phyloP scores from a whole-genome alignment of 2,113 vertebrate genomes.

The Aleadryas rufinucha region DNA sequence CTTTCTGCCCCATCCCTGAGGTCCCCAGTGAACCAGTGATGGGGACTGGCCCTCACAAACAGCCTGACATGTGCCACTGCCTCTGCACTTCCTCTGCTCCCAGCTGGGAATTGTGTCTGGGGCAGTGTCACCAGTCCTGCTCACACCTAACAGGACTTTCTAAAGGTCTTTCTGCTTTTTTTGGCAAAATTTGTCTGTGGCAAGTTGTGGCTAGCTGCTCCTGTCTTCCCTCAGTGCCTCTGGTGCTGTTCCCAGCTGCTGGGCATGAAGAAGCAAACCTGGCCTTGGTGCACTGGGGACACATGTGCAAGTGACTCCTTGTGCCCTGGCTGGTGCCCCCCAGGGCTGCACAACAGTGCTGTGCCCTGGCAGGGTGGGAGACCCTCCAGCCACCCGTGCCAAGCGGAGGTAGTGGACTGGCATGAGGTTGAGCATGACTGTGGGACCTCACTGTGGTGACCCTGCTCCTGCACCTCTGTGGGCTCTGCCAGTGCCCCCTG shows the following conservation, averaged over 20 bases:
- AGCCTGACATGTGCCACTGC: neutral
- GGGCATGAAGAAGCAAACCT: neutral
- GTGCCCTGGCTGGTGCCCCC: neutral
- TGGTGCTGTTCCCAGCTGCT: neutral
- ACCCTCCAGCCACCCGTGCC: rapidly evolving
- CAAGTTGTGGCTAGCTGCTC: neutral
- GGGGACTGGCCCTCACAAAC: neutral
- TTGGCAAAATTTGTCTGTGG: neutral
- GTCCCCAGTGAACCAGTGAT: neutral
- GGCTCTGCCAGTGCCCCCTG: neutral
- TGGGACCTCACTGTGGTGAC: neutral
- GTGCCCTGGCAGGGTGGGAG: neutral
- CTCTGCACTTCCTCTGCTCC: neutral
- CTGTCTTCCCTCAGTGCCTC: neutral
- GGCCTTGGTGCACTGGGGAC: rapidly evolving
- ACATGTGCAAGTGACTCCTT: rapidly evolving
- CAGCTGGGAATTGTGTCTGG: neutral
- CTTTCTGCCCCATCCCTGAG: neutral
- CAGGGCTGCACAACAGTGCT: rapidly evolving
- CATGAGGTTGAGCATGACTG: neutral
- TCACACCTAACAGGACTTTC: no score
- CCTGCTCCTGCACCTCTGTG: neutral
- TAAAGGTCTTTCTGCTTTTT: neutral
- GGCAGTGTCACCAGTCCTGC: neutral
- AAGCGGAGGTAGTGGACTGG: rapidly evolving